A percentile compares a stretch with the other conserved stretches of the same genome.
Conservation (phyloP, 1,140 invertebrate genomes). For the Ruditapes philippinarum region DNA sequence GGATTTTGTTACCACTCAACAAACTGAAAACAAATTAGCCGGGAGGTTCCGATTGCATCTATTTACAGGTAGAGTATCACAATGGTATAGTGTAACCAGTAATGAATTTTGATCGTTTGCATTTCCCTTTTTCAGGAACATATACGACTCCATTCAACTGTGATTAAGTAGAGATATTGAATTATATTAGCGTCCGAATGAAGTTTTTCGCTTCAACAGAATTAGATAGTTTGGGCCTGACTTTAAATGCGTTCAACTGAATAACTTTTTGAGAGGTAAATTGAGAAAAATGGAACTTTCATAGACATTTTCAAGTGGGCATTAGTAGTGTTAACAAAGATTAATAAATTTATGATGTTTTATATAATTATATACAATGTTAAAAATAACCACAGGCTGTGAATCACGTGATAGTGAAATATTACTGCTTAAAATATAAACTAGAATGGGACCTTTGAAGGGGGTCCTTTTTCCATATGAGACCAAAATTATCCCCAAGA, state of each 20-base stretch:
- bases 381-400: too few relatives aligned
- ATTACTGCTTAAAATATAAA: too few relatives aligned
- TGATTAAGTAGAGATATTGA: constrained; percentile 34
- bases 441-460: too few relatives aligned
- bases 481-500: too few relatives aligned
- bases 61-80: constrained; percentile 27
- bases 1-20: constrained; percentile 55
- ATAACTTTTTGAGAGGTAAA: too few relatives aligned
- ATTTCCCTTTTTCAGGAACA: constrained; percentile 52
- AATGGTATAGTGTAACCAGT: constrained; percentile 48
- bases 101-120: constrained; percentile 67
- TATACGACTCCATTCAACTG: constrained; percentile 23
- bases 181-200: constrained; percentile 20
- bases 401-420: too few relatives aligned
- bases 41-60: constrained; percentile 50
- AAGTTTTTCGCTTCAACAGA: not conserved
- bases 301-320: too few relatives aligned
- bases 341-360: too few relatives aligned
- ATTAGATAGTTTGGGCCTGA: not conserved
- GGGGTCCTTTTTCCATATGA: too few relatives aligned
- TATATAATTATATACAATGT: too few relatives aligned
- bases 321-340: too few relatives aligned
- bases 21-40: constrained; percentile 68
- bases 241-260: not conserved
- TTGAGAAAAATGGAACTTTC: too few relatives aligned